Conservation (phyloP, 2,797 vertebrate genomes). For the Heliangelus exortis region DNA sequence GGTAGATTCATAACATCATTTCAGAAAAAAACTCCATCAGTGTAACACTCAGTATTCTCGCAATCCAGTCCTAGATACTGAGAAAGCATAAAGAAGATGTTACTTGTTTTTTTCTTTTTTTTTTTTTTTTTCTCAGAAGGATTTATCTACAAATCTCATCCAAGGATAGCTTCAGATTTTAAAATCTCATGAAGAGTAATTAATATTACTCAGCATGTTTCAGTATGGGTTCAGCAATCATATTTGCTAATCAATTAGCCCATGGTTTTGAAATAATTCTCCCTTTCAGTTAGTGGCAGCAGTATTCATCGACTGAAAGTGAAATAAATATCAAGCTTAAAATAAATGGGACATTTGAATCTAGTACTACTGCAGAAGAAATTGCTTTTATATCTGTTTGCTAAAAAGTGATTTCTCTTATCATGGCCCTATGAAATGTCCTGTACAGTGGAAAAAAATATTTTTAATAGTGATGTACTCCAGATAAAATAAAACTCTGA, state of each 20-base stretch:
- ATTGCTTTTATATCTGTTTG: not conserved
- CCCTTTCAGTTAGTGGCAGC: not conserved
- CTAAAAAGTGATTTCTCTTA: not conserved
- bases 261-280: not conserved
- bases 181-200: not conserved
- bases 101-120: not conserved
- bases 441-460: not conserved
- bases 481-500: not conserved
- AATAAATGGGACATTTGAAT: not conserved
- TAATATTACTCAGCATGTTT: not conserved
- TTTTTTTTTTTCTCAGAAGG: not conserved
- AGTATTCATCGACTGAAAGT: not conserved
- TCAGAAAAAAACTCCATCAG: not conserved
- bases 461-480: not conserved
- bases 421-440: not conserved
- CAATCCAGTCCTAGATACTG: not conserved
- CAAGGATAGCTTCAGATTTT: not conserved
- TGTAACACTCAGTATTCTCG: not conserved
- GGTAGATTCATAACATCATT: not conserved
- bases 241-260: not conserved
- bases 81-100: not conserved
- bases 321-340: conserved; percentile 18
- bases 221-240: not conserved
- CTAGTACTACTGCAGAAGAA: not conserved
- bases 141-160: not conserved